These are phyloP conservation scores for Montipora cactus DNA, from an alignment of 64 coral and sea anemone species.

Conservation along the genomic window DNA sequence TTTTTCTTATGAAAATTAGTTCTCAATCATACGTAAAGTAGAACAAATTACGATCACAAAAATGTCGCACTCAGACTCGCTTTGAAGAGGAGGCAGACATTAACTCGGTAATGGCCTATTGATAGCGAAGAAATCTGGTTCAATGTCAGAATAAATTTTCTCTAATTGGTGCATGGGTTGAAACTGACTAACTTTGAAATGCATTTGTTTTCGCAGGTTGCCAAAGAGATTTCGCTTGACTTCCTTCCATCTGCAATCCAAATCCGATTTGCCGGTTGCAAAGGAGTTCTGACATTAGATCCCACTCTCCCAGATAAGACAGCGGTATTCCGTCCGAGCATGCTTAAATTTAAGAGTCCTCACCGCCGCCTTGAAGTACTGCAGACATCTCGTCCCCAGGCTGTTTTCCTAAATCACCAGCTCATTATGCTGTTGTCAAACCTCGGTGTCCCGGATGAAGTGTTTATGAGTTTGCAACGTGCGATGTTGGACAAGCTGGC, in stretches of 20 bases:
- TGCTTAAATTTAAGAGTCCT: constrained; percentile 90
- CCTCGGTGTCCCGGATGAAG: constrained; percentile 87
- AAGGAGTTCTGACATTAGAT: constrained; percentile 93
- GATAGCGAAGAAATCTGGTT: no score
- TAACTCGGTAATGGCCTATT: no score
- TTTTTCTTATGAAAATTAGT: no score
- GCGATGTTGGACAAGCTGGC: constrained; percentile 84
- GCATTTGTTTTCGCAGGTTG: constrained; percentile 34
- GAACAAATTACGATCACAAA: no score
- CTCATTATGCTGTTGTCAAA: constrained; percentile 95
- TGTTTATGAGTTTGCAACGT: constrained; percentile 81
- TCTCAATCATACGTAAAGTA: no score
- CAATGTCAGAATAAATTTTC: no score
- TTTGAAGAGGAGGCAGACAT: no score
- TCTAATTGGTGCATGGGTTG: neutral
- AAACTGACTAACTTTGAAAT: neutral
- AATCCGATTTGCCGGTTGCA: constrained; percentile 96
- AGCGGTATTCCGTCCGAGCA: constrained; percentile 82
- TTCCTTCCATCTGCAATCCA: constrained; percentile 91
- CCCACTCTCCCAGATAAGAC: constrained; percentile 54
- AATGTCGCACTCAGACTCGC: no score
- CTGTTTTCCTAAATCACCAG: constrained; percentile 93
- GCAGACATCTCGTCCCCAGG: constrained; percentile 93
- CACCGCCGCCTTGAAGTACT: constrained; percentile 95
- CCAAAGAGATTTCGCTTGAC: constrained; percentile 69